Conservation (phyloP, 64 coral and sea anemone species). For the Platygyra sinensis region DNA sequence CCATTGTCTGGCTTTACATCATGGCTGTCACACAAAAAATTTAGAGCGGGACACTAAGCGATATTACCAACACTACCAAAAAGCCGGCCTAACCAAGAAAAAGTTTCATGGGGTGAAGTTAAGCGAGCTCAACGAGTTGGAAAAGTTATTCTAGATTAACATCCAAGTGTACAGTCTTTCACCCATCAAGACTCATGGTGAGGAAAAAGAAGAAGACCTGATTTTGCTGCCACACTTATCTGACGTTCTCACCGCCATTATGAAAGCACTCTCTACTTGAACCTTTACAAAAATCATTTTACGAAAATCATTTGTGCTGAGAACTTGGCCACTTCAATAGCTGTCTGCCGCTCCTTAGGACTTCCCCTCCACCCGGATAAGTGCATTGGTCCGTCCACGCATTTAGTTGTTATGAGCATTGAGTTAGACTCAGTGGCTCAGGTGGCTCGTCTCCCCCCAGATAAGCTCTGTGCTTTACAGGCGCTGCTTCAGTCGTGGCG, state of each 20-base stretch:
- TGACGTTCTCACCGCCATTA: slow-evolving; percentile 19
- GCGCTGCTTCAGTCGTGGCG: too few relatives aligned
- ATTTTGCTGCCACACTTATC: slow-evolving; percentile 9
- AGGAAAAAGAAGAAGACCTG: slow-evolving; percentile 5
- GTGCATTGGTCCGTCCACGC: too few relatives aligned
- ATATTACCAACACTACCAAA: background rate
- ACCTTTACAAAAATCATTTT: slow-evolving; percentile 67
- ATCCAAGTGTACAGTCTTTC: slow-evolving; percentile 1
- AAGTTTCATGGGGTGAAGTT: slow-evolving; percentile 13
- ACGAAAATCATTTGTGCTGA: too few relatives aligned
- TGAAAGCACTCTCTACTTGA: slow-evolving; percentile 16
- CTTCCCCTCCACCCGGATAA: too few relatives aligned
- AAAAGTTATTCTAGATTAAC: slow-evolving; percentile 40
- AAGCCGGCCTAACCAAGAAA: background rate
- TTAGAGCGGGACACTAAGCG: background rate
- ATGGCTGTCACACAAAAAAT: background rate
- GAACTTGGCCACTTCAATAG: too few relatives aligned
- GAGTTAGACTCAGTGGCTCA: too few relatives aligned
- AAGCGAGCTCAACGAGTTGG: too few relatives aligned
- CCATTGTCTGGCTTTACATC: background rate
- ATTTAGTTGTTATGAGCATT: too few relatives aligned
- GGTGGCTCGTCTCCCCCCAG: too few relatives aligned
- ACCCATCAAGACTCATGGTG: background rate
- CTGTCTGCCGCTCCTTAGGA: too few relatives aligned
- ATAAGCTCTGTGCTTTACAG: too few relatives aligned